Percentiles rank a stretch among this genome's conserved stretches.
phyloP scores from a whole-genome alignment of 2,888 invertebrate genomes.

The Lobophora halterata region DNA sequence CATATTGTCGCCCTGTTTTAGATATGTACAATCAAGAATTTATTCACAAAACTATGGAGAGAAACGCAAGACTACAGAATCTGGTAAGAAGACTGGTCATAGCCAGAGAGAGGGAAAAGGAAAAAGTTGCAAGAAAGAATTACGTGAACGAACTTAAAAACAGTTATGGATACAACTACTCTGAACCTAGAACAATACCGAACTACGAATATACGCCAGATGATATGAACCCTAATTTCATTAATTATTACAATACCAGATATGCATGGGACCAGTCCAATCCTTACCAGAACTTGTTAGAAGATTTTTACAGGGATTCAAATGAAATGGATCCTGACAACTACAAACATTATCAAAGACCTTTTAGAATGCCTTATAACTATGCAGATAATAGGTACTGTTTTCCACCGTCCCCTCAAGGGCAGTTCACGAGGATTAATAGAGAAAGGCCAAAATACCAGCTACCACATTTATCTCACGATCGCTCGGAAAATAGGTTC shows the following conservation, averaged over 20 bases:
- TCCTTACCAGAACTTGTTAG: slow-evolving; percentile 37
- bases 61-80: slow-evolving; percentile 47
- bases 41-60: slow-evolving; percentile 46
- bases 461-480: slow-evolving; percentile 1
- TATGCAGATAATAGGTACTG: slow-evolving; percentile 36
- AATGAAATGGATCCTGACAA: slow-evolving; percentile 7
- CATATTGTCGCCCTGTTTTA: slow-evolving; percentile 47
- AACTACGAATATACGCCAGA: slow-evolving; percentile 8
- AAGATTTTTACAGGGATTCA: slow-evolving; percentile 37
- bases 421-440: slow-evolving; percentile 37
- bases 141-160: slow-evolving; percentile 58
- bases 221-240: slow-evolving; percentile 30
- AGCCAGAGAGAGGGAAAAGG: slow-evolving; percentile 50
- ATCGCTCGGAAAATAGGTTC: slow-evolving; percentile 17
- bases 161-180: slow-evolving; percentile 37
- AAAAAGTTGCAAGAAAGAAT: slow-evolving; percentile 54
- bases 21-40: slow-evolving; percentile 45
- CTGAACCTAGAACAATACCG: slow-evolving; percentile 3
- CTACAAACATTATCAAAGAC: slow-evolving; percentile 6
- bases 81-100: slow-evolving; percentile 46
- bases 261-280: slow-evolving; percentile 33
- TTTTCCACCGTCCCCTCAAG: slow-evolving; percentile 51
- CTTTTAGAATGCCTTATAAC: slow-evolving; percentile 8
- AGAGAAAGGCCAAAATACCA: slow-evolving; percentile 31
- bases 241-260: slow-evolving; percentile 36